These are phyloP conservation scores for Habroteleia sp. DNA, from an alignment of 2,888 invertebrate genomes.

Conservation along the genomic window DNA sequence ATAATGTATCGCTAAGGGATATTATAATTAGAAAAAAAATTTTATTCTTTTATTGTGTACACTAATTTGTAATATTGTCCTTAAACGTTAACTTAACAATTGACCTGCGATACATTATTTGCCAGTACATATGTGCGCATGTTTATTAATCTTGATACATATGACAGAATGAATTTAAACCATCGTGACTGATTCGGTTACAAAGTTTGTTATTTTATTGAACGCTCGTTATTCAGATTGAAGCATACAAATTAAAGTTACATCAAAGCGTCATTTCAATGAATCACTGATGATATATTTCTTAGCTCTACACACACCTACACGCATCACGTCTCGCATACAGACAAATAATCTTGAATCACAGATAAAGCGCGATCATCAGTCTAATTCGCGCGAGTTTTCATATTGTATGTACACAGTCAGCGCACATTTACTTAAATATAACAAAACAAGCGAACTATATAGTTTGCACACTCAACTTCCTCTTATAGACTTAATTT, in stretches of 20 bases:
- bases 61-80: conserved; percentile 3
- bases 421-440: conserved; percentile 40
- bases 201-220: conserved; percentile 17
- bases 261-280: conserved; percentile 26
- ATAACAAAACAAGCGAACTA: conserved; percentile 62
- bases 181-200: conserved; percentile 4
- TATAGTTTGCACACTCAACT: conserved; percentile 26
- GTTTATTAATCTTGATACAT: neutral
- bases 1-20: conserved; percentile 21
- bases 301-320: conserved; percentile 40
- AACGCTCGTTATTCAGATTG: conserved; percentile 31
- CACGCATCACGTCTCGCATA: conserved; percentile 64
- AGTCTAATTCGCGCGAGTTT: conserved; percentile 63
- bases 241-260: conserved; percentile 43
- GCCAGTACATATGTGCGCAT: conserved; percentile 27
- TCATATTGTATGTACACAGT: conserved; percentile 55
- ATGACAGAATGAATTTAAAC: conserved; percentile 7
- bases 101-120: conserved; percentile 37
- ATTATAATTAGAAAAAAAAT: conserved; percentile 6
- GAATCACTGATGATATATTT: conserved; percentile 25
- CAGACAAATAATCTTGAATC: conserved; percentile 76
- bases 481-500: conserved; percentile 35
- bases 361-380: conserved; percentile 77
- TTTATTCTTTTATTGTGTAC: neutral
- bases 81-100: conserved; percentile 12